A percentile compares a stretch with the other conserved stretches of the same genome.
phyloP scores from a whole-genome alignment of 2,797 vertebrate genomes.

The Gobio occitaniae region DNA sequence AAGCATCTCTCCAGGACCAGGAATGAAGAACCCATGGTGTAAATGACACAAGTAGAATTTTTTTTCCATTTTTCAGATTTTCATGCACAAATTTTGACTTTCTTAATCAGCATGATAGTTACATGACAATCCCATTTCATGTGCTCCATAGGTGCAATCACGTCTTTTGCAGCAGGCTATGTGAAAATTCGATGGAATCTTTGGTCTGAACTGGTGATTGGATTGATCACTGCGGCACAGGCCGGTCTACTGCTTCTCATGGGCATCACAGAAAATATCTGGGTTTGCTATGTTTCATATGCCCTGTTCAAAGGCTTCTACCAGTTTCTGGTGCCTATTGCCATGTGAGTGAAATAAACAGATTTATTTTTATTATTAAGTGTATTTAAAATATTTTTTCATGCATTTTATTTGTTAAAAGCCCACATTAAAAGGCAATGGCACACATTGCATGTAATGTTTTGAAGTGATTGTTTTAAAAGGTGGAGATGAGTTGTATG shows the following conservation, averaged over 20 bases:
- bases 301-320: conserved; percentile 89
- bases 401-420: not conserved
- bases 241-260: conserved; percentile 88
- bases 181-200: conserved; percentile 88
- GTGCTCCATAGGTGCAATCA: conserved; percentile 80
- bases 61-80: not conserved
- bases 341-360: conserved; percentile 83
- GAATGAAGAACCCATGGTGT: not conserved
- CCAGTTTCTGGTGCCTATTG: conserved; percentile 96
- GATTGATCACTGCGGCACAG: conserved; percentile 81
- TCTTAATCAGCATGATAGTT: not conserved
- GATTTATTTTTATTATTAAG: not conserved
- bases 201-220: conserved; percentile 92
- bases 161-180: conserved; percentile 85
- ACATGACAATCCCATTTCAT: not conserved
- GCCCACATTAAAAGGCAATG: not conserved
- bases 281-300: conserved; percentile 88
- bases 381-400: not conserved
- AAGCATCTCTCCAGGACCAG: not conserved
- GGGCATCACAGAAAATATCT: conserved; percentile 80
- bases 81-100: not conserved
- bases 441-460: not conserved
- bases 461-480: not conserved
- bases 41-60: not conserved
- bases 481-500: not conserved